Percentiles rank a stretch among this genome's conserved stretches.
phyloP scores from a whole-genome alignment of 2,797 vertebrate genomes.

The Platalea minor region DNA sequence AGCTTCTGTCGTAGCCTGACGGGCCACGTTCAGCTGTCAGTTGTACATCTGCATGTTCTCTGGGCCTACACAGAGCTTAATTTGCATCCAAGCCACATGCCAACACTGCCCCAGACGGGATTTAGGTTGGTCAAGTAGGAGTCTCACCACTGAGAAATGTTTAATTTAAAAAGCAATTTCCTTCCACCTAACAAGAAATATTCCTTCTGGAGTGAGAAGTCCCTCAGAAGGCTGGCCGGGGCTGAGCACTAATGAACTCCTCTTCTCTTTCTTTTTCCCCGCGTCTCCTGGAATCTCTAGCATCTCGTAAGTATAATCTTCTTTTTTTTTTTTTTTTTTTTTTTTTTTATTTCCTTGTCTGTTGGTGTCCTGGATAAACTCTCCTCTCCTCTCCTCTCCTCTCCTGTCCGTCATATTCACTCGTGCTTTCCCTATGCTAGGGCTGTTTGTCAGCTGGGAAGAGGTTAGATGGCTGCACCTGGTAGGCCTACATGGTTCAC shows the following conservation, averaged over 20 bases:
- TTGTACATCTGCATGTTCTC: neutral
- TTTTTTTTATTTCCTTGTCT: neutral
- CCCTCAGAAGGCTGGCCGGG: neutral
- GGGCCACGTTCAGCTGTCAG: neutral
- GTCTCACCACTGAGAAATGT: neutral
- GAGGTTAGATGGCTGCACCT: neutral
- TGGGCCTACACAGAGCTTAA: neutral
- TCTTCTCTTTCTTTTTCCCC: slow-evolving; percentile 61
- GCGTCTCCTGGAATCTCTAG: slow-evolving; percentile 72
- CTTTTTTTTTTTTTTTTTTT: neutral
- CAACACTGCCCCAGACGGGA: neutral
- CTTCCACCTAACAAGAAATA: neutral
- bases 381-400: neutral
- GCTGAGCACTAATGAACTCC: slow-evolving; percentile 26
- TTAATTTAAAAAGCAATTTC: slow-evolving; percentile 30
- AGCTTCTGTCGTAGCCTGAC: neutral
- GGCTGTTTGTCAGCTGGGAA: neutral
- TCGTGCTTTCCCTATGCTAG: neutral
- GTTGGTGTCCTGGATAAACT: slow-evolving; percentile 3
- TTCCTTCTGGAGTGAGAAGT: slow-evolving; percentile 2
- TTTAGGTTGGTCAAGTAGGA: neutral
- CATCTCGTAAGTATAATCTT: slow-evolving; percentile 93
- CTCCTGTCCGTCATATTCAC: neutral
- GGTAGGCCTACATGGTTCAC: neutral
- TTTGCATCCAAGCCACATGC: neutral